Base-by-base conservation (phyloP, 2,888 invertebrate species). In the Sphaerophoria taeniata region DNA sequence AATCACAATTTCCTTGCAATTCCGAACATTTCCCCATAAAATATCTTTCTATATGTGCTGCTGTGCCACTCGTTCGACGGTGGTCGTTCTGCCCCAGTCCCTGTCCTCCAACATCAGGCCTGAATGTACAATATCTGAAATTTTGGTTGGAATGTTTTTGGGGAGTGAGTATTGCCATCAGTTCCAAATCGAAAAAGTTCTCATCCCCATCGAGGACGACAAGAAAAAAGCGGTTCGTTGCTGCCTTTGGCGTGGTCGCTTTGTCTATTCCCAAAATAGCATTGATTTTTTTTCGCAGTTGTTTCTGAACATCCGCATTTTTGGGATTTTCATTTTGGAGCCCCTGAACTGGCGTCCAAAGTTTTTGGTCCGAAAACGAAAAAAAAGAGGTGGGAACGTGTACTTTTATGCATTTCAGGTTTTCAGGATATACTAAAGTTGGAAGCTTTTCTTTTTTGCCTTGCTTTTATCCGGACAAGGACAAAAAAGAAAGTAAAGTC, bases 1-100 rank as follows among this genome's bases (percentile, higher is more conserved):
- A 87, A 87, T 87, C 87, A 87, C 87, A 87, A 87, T 87, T 87
- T 87, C 87, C 87, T 87, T 82, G 82, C 87, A 83, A 87, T 87
- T 86, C 76, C 85, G 82, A 86, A 77, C 77, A 78, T 71, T 82
- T 87, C 76, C 77, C 81, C 86, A 86, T 86, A 82, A 86, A 86
- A 86, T 86, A 86, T 82, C 80, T 24, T 24, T 24, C 24, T 43
- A 43, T 58, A 60, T 72, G 65, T 11, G 31, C 39, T 63, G 33
- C 33, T 36, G 33, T 31, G 24, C 24, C 24, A 24, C 24, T 24
- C 24, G 24, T 24, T 24, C 24, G 24, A 24, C 24, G 24, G 24
- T 24, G 24, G 24, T 24, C 24, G 24, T 2, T 24, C 24, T 24
- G 24, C 24, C 24, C 24, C 24, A 24, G 24, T 3, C n/a, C 53